Evolutionary conservation across 2,113 vertebrate genomes (phyloP), one percentile per base, ranked within the genome.

Genomic region (Ancistrus triradiatus): DNA sequence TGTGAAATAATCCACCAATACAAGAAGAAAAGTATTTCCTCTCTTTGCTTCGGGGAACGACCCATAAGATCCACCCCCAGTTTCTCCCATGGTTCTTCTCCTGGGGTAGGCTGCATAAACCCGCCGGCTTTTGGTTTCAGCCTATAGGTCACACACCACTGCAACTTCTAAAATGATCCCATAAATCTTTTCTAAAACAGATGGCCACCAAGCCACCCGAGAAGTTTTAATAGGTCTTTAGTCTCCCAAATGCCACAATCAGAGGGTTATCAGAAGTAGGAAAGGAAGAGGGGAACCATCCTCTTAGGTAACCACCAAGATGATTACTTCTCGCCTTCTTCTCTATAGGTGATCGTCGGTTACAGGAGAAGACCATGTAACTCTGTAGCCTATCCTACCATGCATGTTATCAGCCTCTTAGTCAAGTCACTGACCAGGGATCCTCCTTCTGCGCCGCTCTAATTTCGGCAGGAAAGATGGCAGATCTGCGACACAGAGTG

Each of bases 191-290:
- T 4, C 46, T 24, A 1, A n/a, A n/a, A 70, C 46, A 4, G 17
- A n/a, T 1, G 61, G 44, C 61, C 68, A 65, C 68, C 68, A 70
- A 2, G 52, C 52, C 10, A 70, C 61, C 25, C 52, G 11, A 65
- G 11, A 3, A 70, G 13, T 14, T 19, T 15, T 3, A 59, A 25
- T 3, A 65, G 19, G 61, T 65, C 18, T 70, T 70, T n/a, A 70
- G 6, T 2, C 47, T 37, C 1, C 62, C 55, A 7, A 52, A n/a
- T 44, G 65, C 49, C 1, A 8, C 72, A 2, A 50, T 44, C 7
- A 74, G 27, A 0, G 67, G 49, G 11, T 24, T 60, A 2, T 70
- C 24, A 37, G 27, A 62, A 66, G 24, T 74, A 70, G 1, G 21
- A 6, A 3, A 74, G 40, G 24, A 74, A 74, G 1, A 8, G 15